phyloP scores from a whole-genome alignment of 2,888 invertebrate genomes.

The Synergus laeviventris region DNA sequence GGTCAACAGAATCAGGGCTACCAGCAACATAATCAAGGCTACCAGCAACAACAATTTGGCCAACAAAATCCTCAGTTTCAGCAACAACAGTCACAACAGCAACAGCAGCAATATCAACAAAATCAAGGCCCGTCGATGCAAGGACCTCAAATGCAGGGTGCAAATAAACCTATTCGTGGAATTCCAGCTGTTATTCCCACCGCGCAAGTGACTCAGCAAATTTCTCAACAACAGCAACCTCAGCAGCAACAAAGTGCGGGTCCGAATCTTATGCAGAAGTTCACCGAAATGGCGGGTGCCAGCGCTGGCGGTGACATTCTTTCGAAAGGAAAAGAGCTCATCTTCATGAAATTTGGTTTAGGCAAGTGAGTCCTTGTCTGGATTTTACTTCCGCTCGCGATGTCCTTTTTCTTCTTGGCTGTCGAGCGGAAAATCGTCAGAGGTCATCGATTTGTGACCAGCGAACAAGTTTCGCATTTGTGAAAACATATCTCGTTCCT shows the following conservation, averaged over 20 bases:
- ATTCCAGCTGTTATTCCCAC: constrained; percentile 74
- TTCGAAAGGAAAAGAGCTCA: constrained; percentile 94
- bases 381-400: background rate
- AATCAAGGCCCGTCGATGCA: constrained; percentile 66
- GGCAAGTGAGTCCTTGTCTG: constrained; percentile 77
- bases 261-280: constrained; percentile 92
- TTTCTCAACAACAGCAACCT: constrained; percentile 75
- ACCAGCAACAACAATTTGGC: constrained; percentile 64
- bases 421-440: constrained; percentile 13
- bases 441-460: constrained; percentile 41
- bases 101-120: constrained; percentile 68
- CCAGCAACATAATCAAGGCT: constrained; percentile 62
- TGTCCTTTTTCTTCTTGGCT: background rate
- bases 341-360: constrained; percentile 95
- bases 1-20: constrained; percentile 57
- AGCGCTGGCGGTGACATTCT: constrained; percentile 93
- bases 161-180: constrained; percentile 74
- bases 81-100: constrained; percentile 62
- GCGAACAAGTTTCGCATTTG: constrained; percentile 34
- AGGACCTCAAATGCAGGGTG: constrained; percentile 50
- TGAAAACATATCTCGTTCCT: constrained; percentile 52
- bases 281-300: constrained; percentile 87
- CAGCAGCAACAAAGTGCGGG: constrained; percentile 75
- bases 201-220: constrained; percentile 61
- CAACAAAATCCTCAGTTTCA: constrained; percentile 57